Conservation (phyloP, 2,888 invertebrate genomes). For the Teleiodes luculella region DNA sequence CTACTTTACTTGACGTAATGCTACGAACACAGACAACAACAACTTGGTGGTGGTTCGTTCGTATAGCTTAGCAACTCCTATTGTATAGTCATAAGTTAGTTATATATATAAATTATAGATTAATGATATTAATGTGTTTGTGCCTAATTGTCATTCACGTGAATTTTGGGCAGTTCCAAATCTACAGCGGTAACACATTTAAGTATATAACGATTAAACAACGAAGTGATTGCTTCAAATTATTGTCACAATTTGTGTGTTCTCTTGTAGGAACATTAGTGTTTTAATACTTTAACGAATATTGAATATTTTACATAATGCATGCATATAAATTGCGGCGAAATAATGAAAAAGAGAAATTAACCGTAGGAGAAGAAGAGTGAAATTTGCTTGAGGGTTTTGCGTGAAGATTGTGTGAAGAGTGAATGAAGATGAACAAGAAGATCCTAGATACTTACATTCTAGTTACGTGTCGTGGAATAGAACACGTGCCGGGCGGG, state of each 20-base stretch:
- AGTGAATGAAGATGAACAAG: constrained; percentile 47
- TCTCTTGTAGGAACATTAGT: constrained; percentile 14
- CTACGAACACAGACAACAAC: constrained; percentile 68
- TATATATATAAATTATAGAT: neutral
- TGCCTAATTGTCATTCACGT: neutral
- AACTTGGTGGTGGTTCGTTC: constrained; percentile 63
- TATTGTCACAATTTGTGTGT: constrained; percentile 50
- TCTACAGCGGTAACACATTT: neutral
- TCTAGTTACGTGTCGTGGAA: constrained; percentile 65
- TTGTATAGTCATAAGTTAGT: constrained; percentile 7
- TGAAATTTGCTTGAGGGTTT: neutral
- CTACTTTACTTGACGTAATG: constrained; percentile 32
- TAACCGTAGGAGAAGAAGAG: neutral
- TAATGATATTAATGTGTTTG: neutral
- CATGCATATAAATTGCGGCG: neutral
- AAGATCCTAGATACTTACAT: constrained; percentile 35
- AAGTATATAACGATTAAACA: neutral
- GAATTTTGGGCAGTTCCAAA: neutral
- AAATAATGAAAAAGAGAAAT: neutral
- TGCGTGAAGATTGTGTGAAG: constrained; percentile 33
- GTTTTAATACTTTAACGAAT: neutral
- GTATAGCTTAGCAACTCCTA: constrained; percentile 24
- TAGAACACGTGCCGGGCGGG: constrained; percentile 74
- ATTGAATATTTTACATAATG: neutral
- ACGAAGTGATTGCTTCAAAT: constrained; percentile 36